Conservation (phyloP, 2,113 vertebrate genomes). For the Eupsittula cactorum region DNA sequence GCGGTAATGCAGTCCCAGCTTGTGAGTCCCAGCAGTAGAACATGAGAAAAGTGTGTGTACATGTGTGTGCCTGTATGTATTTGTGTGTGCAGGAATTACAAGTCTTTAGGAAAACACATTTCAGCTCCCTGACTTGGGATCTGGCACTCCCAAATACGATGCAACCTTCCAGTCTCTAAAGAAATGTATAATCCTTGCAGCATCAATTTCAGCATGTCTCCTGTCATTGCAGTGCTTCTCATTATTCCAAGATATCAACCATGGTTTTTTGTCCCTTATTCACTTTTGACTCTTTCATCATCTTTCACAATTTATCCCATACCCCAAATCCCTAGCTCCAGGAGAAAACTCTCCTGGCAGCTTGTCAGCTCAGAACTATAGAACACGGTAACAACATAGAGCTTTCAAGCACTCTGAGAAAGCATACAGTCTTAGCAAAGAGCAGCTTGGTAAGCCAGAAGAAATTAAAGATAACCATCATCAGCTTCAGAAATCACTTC, state of each 20-base stretch:
- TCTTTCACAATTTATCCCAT: background rate
- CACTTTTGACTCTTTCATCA: background rate
- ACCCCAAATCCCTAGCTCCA: background rate
- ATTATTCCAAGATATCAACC: background rate
- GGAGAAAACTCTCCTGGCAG: background rate
- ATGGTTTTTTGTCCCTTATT: background rate
- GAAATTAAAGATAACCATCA: background rate
- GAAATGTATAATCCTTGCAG: background rate
- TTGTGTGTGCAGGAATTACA: background rate
- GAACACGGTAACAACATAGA: background rate
- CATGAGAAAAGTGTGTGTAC: accelerated
- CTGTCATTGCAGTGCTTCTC: background rate
- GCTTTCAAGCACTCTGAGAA: background rate
- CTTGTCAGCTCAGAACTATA: background rate
- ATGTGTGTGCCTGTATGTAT: background rate
- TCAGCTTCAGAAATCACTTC: background rate
- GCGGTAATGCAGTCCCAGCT: background rate
- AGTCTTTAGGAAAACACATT: background rate
- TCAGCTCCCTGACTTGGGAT: background rate
- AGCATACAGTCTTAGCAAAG: background rate
- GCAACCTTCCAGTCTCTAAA: background rate
- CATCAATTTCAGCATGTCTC: background rate
- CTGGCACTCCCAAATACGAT: background rate
- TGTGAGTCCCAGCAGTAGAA: background rate
- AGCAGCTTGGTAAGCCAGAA: background rate